A percentile compares a stretch with the other conserved stretches of the same genome.
phyloP scores from a whole-genome alignment of 1,140 invertebrate genomes.

The Cotesia glomerata region DNA sequence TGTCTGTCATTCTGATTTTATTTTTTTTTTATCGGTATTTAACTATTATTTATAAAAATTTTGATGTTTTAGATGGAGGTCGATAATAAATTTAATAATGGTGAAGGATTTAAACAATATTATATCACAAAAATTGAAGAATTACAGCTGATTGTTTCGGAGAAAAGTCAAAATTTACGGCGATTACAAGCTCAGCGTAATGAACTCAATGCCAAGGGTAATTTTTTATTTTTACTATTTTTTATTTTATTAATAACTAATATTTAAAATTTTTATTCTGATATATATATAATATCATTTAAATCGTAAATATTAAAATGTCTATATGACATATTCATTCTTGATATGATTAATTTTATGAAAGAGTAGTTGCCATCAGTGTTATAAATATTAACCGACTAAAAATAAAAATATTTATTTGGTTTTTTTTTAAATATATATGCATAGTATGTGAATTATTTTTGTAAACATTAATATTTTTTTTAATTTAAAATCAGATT shows the following conservation, averaged over 20 bases:
- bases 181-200: constrained; percentile 98
- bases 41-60: constrained; percentile 33
- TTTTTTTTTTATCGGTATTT: not conserved
- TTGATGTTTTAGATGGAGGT: constrained; percentile 80
- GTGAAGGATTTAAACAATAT: constrained; percentile 91
- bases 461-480: too few species aligned
- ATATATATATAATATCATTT: too few species aligned
- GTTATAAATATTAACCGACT: too few species aligned
- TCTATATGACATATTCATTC: too few species aligned
- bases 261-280: not conserved
- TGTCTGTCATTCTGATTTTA: not conserved
- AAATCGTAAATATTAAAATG: too few species aligned
- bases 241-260: not conserved
- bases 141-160: constrained; percentile 91
- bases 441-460: too few species aligned
- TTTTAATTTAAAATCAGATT: too few species aligned
- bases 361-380: too few species aligned
- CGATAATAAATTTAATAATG: constrained; percentile 72
- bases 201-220: constrained; percentile 99
- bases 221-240: constrained; percentile 9
- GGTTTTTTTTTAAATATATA: too few species aligned
- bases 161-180: constrained; percentile 97
- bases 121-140: constrained; percentile 98
- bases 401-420: too few species aligned
- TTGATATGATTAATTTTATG: too few species aligned